A percentile compares a stretch with the other conserved stretches of the same genome.
phyloP scores from a whole-genome alignment of 1,140 invertebrate genomes.

The Trialeurodes vaporariorum region DNA sequence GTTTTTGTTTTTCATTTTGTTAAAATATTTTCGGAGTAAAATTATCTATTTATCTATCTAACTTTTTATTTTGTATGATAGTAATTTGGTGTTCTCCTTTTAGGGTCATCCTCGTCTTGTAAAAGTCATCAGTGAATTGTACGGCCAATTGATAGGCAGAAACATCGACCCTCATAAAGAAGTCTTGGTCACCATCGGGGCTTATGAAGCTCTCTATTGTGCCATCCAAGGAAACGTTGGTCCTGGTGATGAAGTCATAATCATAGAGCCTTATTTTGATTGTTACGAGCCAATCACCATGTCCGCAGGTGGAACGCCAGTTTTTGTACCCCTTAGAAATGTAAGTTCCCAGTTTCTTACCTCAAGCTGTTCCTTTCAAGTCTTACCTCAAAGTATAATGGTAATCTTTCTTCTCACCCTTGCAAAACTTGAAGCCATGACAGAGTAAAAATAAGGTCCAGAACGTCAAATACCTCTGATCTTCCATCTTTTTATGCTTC shows the following conservation, averaged over 20 bases:
- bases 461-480: no score
- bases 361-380: no score
- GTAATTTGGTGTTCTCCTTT: slow-evolving; percentile 25
- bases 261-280: slow-evolving; percentile 97
- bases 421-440: no score
- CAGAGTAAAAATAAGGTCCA: no score
- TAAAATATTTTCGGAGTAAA: no score
- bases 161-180: slow-evolving; percentile 70
- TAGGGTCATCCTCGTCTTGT: slow-evolving; percentile 87
- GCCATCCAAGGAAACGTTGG: slow-evolving; percentile 74
- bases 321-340: slow-evolving; percentile 76
- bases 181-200: slow-evolving; percentile 78
- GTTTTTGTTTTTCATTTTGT: no score
- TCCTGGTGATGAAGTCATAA: slow-evolving; percentile 82
- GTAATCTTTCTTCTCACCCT: no score
- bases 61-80: no score
- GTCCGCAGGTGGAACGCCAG: slow-evolving; percentile 72
- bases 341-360: no score
- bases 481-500: no score
- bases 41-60: no score
- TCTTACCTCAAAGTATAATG: no score
- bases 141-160: slow-evolving; percentile 61
- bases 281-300: slow-evolving; percentile 93
- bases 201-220: slow-evolving; percentile 84
- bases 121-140: slow-evolving; percentile 70